Percentiles rank a stretch among this genome's conserved stretches.
Conservation (phyloP, 1,140 invertebrate species). For the Caenorhabditis tropicalis region DNA sequence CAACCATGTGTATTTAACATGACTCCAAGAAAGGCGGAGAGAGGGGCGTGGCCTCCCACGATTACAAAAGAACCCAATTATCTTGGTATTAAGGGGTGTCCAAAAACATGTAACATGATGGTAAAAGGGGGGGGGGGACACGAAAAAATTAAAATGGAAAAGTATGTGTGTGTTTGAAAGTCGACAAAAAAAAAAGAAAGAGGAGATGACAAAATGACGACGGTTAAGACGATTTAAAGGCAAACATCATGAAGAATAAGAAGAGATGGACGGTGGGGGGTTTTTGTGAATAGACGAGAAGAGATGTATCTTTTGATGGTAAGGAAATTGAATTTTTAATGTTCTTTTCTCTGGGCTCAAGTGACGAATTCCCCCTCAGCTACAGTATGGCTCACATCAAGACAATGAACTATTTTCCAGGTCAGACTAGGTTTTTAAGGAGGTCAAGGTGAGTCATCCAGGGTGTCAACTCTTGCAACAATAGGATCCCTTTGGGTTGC, state of each 20-base stretch:
- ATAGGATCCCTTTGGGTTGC: too few relatives aligned
- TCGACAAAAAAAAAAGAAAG: background rate
- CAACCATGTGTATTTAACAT: background rate
- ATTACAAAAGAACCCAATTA: background rate
- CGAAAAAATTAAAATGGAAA: background rate
- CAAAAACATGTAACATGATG: background rate
- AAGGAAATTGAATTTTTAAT: too few relatives aligned
- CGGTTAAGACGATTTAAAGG: slow-evolving; percentile 33
- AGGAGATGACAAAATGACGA: slow-evolving; percentile 28
- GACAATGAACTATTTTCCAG: too few relatives aligned
- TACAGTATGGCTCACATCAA: too few relatives aligned
- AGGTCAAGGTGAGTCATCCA: too few relatives aligned
- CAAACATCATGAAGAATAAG: slow-evolving; percentile 21
- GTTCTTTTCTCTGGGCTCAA: too few relatives aligned
- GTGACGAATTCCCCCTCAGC: too few relatives aligned
- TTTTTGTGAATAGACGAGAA: background rate
- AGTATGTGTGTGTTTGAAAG: background rate
- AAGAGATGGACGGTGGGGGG: background rate
- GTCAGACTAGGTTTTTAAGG: too few relatives aligned
- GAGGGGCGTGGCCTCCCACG: background rate
- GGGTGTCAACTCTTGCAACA: too few relatives aligned
- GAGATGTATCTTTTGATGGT: background rate
- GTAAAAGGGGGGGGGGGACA: background rate
- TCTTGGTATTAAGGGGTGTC: background rate
- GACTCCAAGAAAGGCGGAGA: background rate